phyloP scores from a whole-genome alignment of 2,888 invertebrate species.

The Agriotes lineatus region DNA sequence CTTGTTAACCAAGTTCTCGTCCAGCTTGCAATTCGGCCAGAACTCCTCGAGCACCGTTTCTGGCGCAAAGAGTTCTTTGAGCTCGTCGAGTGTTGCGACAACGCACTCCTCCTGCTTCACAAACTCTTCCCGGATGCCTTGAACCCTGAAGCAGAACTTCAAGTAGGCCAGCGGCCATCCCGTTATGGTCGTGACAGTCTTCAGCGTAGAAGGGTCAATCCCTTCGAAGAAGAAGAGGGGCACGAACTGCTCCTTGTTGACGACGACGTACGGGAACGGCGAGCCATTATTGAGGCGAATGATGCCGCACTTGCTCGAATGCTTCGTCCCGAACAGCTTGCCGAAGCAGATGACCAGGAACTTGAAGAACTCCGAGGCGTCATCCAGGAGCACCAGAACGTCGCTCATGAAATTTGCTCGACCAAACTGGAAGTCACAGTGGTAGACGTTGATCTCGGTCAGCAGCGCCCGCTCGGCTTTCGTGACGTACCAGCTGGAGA shows the following conservation, averaged over 20 bases:
- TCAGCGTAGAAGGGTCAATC: constrained; percentile 84
- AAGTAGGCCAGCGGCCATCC: constrained; percentile 94
- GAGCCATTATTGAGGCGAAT: constrained; percentile 93
- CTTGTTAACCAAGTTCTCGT: background rate
- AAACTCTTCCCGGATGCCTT: constrained; percentile 90
- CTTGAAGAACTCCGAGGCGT: constrained; percentile 90
- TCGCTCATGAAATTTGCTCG: constrained; percentile 91
- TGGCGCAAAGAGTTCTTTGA: constrained; percentile 90
- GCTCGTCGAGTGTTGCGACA: constrained; percentile 90
- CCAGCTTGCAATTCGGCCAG: constrained; percentile 69
- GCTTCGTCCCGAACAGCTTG: constrained; percentile 80
- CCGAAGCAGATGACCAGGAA: constrained; percentile 91
- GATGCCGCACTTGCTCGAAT: constrained; percentile 87
- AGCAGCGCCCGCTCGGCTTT: constrained; percentile 8
- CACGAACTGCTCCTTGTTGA: constrained; percentile 87
- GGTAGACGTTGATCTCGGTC: constrained; percentile 22
- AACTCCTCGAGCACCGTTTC: constrained; percentile 87
- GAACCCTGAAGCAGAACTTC: constrained; percentile 94
- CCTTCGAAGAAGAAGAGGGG: constrained; percentile 92
- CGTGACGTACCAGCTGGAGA: background rate
- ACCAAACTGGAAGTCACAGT: constrained; percentile 89
- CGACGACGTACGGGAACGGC: constrained; percentile 91
- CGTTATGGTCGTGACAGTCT: no score
- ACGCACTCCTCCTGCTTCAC: constrained; percentile 92
- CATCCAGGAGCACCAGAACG: constrained; percentile 87